Evolutionary conservation across 2,888 invertebrate species (phyloP).

Genomic region (Nesidiocoris tenuis): DNA sequence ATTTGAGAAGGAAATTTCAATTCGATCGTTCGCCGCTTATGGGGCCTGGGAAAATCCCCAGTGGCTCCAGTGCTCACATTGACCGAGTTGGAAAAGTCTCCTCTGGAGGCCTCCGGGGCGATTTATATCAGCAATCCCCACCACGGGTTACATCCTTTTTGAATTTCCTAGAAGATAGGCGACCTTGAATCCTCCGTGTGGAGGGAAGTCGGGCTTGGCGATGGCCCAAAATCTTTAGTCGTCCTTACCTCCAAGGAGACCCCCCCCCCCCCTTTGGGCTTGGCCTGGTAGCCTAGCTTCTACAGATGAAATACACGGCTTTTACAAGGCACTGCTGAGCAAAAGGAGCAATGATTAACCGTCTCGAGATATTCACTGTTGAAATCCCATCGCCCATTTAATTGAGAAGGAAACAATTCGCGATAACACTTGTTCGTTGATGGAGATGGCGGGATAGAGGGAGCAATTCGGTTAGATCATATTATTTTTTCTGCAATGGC

Average conservation of each 20-base stretch:
- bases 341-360: neutral
- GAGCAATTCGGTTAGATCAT: too few relatives aligned
- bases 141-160: too few relatives aligned
- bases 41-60: neutral
- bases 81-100: neutral
- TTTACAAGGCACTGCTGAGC: neutral
- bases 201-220: neutral
- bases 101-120: neutral
- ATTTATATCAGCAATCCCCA: neutral
- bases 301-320: neutral
- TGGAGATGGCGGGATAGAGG: too few relatives aligned
- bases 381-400: neutral
- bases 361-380: neutral
- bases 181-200: neutral
- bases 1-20: neutral
- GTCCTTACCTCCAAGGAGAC: neutral
- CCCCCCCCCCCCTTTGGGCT: neutral
- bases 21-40: neutral
- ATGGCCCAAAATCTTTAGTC: neutral
- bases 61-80: neutral
- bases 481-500: too few relatives aligned
- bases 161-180: neutral
- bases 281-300: neutral
- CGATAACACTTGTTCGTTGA: too few relatives aligned
- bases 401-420: too few relatives aligned